Evolutionary conservation across 2,888 invertebrate genomes (phyloP).

Genomic region (Drosophila leonis): DNA sequence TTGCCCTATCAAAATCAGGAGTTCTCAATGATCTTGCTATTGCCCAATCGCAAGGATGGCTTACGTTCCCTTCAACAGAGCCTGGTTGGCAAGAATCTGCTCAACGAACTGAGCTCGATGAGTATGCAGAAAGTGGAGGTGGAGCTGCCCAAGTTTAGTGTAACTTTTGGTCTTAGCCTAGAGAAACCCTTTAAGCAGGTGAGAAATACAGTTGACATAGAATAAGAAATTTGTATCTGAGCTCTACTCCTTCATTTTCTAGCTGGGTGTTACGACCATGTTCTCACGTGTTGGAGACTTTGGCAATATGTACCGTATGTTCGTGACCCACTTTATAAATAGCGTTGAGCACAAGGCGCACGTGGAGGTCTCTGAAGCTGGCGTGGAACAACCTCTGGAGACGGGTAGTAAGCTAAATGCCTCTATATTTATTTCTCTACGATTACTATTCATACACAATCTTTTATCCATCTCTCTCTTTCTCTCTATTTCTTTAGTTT

Average conservation of each 20-base stretch:
- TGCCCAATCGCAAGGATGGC: slow-evolving; percentile 90
- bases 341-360: slow-evolving; percentile 80
- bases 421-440: background rate
- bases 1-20: slow-evolving; percentile 90
- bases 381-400: slow-evolving; percentile 78
- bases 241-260: background rate
- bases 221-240: background rate
- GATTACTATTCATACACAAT: background rate
- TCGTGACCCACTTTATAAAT: slow-evolving; percentile 82
- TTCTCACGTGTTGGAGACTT: slow-evolving; percentile 81
- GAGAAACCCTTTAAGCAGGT: slow-evolving; percentile 88
- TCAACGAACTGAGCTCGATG: slow-evolving; percentile 86
- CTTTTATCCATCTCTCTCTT: background rate
- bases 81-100: slow-evolving; percentile 87
- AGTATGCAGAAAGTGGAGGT: slow-evolving; percentile 88
- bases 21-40: slow-evolving; percentile 90
- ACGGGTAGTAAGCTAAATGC: slow-evolving; percentile 69
- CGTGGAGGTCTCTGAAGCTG: slow-evolving; percentile 76
- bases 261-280: slow-evolving; percentile 82
- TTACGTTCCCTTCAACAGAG: slow-evolving; percentile 88
- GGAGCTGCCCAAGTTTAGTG: slow-evolving; percentile 92
- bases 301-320: slow-evolving; percentile 83
- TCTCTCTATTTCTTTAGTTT: slow-evolving; percentile 44
- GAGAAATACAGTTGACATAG: background rate
- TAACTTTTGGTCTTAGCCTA: slow-evolving; percentile 90